phyloP scores from a whole-genome alignment of 2,797 vertebrate genomes.

The Eulemur coronatus region DNA sequence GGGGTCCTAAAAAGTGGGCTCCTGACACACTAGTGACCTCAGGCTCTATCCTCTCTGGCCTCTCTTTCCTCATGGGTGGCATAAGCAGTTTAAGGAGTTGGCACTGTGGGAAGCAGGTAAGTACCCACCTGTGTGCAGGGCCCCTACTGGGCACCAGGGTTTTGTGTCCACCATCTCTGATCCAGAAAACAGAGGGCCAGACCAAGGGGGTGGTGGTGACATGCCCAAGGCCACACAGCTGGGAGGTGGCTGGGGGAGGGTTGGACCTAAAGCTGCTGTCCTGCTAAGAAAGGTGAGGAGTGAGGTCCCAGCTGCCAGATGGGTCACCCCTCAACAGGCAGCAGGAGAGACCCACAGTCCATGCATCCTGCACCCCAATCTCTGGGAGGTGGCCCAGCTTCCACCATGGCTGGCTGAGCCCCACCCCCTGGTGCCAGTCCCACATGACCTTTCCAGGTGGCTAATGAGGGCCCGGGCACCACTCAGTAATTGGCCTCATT shows the following conservation, averaged over 20 bases:
- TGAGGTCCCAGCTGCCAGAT: not conserved
- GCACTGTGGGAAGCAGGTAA: not conserved
- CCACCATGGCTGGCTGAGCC: not conserved
- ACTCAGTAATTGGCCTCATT: conserved; percentile 74
- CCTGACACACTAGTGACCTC: not conserved
- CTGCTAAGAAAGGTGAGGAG: not conserved
- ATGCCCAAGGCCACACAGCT: not conserved
- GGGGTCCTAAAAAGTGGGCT: not conserved
- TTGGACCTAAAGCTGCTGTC: not conserved
- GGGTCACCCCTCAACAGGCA: not conserved
- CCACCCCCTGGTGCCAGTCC: not conserved
- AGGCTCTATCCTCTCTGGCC: not conserved
- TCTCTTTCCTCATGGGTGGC: not conserved
- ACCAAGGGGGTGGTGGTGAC: rapidly evolving
- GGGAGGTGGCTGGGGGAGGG: not conserved
- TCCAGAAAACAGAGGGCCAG: not conserved
- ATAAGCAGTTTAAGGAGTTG: not conserved
- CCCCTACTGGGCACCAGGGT: not conserved
- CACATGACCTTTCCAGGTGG: conserved; percentile 48
- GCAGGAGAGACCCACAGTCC: not conserved
- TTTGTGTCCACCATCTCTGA: not conserved
- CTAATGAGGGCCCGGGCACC: conserved; percentile 46
- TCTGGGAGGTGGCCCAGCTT: not conserved
- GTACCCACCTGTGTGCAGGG: not conserved
- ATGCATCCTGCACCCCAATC: rapidly evolving